Evolutionary conservation across 2,797 vertebrate species (phyloP), one percentile per base, ranked within the genome.

Genomic region (Parambassis ranga): DNA sequence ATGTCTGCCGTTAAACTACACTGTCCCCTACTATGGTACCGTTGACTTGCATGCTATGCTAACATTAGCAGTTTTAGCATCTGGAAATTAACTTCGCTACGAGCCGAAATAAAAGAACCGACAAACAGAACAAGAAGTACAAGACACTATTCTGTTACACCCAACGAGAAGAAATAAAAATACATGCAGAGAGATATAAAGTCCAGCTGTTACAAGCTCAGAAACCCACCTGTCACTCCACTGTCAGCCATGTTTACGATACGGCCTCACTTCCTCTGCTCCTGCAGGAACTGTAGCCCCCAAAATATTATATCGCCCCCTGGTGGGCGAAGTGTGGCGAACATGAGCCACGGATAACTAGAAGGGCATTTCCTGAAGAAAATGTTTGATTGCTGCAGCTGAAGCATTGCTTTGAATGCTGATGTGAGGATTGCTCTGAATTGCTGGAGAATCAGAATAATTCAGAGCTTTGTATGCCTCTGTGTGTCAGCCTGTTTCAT

Each of bases 221-320:
- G 14, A 32, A 18, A 75, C 86, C 83, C 79, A 84, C 81, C 88
- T 87, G 87, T 67, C 61, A 67, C 81, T 53, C 65, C 85, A 53
- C 75, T 72, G 78, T 92, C 93, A 18, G 91, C 93, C 93, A 94
- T 94, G 82, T 92, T 93, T 91, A 81, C 77, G 66, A 10, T 49
- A 23, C 71, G 4, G 55, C 69, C 75, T 15, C 43, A 44, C 84
- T 77, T 83, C 73, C 75, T 44, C 70, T 18, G 43, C 52, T 33
- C 38, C 39, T 11, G 36, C 39, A 28, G 22, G 32, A 69, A 65
- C 63, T 35, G 37, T 20, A 3, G 3, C 6, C 4, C 1, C 1
- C 0, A 1, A 3, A 51, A 46, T 23, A 2, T 0, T 6, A 19
- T 6, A 70, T 1, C 30, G 81, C 77, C 85, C 28, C 64, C 85